Evolutionary conservation across 2,113 vertebrate species (phyloP).

Genomic region (Struthio camelus): DNA sequence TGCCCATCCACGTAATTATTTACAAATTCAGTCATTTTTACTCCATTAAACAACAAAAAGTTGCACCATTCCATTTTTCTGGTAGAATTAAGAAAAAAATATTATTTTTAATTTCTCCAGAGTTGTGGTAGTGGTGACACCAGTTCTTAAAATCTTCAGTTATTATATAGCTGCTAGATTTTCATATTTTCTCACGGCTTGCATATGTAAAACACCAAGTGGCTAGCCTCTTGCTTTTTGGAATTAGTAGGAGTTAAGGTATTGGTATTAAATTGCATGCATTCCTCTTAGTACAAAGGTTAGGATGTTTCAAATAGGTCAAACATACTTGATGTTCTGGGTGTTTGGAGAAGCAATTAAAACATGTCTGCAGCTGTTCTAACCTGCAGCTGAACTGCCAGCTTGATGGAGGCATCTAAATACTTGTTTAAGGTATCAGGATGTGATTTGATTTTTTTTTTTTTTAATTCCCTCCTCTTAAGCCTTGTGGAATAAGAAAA

Average conservation of each 20-base stretch:
- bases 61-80: too few species aligned
- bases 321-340: background rate
- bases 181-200: background rate
- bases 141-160: background rate
- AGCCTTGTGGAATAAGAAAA: background rate
- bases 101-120: background rate
- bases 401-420: background rate
- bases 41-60: background rate
- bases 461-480: background rate
- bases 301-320: slow-evolving; percentile 23
- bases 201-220: background rate
- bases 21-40: background rate
- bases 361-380: slow-evolving; percentile 4
- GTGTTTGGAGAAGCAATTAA: slow-evolving; percentile 9
- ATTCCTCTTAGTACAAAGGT: background rate
- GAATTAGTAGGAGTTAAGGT: background rate
- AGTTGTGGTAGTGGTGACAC: background rate
- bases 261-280: background rate
- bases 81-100: background rate
- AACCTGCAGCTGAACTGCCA: slow-evolving; percentile 29
- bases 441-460: background rate
- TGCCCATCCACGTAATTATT: background rate
- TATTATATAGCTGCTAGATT: background rate
- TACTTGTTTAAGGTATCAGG: background rate
- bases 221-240: background rate